phyloP scores from a whole-genome alignment of 2,113 vertebrate species.

The Ameiurus melas region DNA sequence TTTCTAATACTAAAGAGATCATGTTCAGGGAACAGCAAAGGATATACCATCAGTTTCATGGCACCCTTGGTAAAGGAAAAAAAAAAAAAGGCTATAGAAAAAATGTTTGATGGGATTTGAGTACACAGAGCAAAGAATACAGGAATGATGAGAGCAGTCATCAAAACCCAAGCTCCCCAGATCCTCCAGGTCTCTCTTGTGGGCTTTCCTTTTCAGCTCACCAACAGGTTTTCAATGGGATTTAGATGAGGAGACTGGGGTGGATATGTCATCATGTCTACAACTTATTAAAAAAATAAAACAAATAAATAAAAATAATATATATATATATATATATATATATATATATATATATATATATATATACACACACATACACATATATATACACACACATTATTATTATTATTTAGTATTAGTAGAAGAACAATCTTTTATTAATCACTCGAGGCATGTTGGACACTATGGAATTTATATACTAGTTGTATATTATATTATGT shows the following conservation, averaged over 20 bases:
- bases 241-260: neutral
- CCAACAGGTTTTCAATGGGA: neutral
- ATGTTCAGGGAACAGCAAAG: neutral
- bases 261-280: neutral
- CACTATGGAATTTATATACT: too few species aligned
- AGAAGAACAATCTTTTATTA: neutral
- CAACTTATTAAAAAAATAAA: neutral
- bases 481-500: too few species aligned
- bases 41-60: neutral
- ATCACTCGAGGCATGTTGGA: too few species aligned
- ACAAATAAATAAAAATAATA: too few species aligned
- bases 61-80: neutral
- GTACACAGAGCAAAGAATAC: too few species aligned
- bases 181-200: neutral
- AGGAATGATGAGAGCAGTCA: neutral
- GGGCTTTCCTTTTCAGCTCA: neutral
- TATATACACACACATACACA: too few species aligned
- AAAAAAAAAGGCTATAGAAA: neutral
- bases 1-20: conserved; percentile 27
- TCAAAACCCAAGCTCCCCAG: neutral
- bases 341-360: too few species aligned
- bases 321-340: too few species aligned
- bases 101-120: neutral
- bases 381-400: too few species aligned
- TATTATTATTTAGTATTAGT: neutral